These are phyloP conservation scores for Sminthurides aquaticus DNA, from an alignment of 2,888 invertebrate genomes.

Conservation along the genomic window DNA sequence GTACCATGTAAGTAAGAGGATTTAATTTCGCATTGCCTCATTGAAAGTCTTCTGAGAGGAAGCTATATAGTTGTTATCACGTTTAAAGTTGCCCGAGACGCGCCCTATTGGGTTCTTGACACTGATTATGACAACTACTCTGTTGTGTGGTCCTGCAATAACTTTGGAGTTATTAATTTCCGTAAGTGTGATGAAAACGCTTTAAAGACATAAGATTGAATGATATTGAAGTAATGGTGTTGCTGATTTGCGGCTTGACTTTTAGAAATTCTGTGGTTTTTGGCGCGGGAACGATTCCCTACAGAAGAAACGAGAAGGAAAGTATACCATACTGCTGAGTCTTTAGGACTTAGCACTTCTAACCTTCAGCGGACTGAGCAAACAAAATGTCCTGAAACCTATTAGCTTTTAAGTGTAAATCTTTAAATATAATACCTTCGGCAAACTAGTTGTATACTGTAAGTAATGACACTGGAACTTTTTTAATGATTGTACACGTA, in stretches of 20 bases:
- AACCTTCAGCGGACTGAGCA: conserved; percentile 4
- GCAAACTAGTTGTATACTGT: no score
- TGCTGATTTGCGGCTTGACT: no score
- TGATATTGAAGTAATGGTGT: no score
- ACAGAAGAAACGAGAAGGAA: conserved; percentile 6
- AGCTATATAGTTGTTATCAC: no score
- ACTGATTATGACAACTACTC: conserved; percentile 59
- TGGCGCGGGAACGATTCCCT: conserved; percentile 10
- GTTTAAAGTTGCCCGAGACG: conserved; percentile 41
- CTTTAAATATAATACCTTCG: no score
- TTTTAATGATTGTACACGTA: no score
- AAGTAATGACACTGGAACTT: no score
- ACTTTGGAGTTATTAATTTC: conserved; percentile 44
- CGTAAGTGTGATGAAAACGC: no score
- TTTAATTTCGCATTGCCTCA: no score
- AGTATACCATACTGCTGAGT: conserved; percentile 17
- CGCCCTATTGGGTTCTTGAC: conserved; percentile 58
- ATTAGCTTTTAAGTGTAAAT: conserved; percentile 5
- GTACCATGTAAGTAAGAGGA: conserved; percentile 53
- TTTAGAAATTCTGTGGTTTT: conserved; percentile 22
- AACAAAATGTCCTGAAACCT: conserved; percentile 20
- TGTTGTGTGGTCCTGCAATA: conserved; percentile 58
- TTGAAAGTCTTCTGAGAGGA: no score
- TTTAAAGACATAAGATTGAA: no score
- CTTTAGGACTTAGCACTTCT: conserved; percentile 13